Conservation (phyloP, 2,113 vertebrate species). For the Ceratotherium simum region DNA sequence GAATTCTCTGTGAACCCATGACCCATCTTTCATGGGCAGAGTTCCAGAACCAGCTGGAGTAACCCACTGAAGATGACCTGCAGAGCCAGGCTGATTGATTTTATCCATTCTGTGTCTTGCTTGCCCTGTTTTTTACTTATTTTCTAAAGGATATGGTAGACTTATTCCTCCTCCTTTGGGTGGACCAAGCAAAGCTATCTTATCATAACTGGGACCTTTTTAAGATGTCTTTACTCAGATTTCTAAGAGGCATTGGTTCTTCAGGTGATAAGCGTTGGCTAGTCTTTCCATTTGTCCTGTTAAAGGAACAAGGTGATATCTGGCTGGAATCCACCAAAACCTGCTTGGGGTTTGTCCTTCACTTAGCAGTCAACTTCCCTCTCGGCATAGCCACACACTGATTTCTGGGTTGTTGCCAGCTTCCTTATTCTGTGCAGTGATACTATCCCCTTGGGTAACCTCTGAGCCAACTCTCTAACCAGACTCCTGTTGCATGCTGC, state of each 20-base stretch:
- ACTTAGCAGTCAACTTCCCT: neutral
- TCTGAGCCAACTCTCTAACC: neutral
- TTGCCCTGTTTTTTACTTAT: neutral
- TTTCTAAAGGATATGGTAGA: neutral
- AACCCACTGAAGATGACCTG: neutral
- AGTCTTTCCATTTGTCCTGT: conserved; percentile 37
- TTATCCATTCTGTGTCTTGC: neutral
- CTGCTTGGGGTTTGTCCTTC: conserved; percentile 18
- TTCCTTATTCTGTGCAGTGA: neutral
- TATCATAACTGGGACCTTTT: neutral
- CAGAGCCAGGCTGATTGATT: neutral
- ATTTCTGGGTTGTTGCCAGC: neutral
- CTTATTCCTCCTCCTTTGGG: neutral
- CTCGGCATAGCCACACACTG: neutral
- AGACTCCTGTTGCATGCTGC: neutral
- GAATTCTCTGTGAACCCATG: neutral
- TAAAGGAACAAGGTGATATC: conserved; percentile 8
- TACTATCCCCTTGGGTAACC: neutral
- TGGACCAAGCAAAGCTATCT: neutral
- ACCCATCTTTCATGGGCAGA: neutral
- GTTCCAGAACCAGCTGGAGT: neutral
- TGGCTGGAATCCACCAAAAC: neutral
- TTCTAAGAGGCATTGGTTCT: neutral
- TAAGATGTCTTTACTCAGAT: neutral
- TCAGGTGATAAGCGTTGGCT: neutral